Base-by-base conservation (phyloP, 1,140 invertebrate species). In the Aradophagus sp. region DNA sequence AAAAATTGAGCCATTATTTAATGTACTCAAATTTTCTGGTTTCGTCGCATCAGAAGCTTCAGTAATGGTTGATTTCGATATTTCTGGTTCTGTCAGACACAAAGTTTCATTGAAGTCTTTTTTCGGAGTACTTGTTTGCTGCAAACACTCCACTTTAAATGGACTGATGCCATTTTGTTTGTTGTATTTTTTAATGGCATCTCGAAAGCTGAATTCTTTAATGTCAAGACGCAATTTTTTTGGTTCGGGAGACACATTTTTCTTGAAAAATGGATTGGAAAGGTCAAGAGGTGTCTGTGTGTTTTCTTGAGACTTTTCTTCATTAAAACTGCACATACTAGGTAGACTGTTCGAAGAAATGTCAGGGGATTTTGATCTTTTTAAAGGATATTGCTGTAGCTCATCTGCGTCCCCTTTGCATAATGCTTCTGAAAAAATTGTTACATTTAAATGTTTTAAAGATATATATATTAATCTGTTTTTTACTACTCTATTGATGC, bases 321-420 rank as follows among this genome's bases (percentile, higher is more conserved):
- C 44, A 36, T 73, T 77, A 7, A 79, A 76, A 65, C 74, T 79
- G 26, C 56, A 77, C 0, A 77, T 72, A 35, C 75, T 45, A 1
- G 47, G 59, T 8, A 50, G 36, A 27, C 1, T 39, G 11, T 59
- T 27, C 1, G 10, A 15, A 3, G 2, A 0, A 1, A 17, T 12
- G 2, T 59, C 56, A 4, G 11, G 2, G 1, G 55, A 48, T 15
- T 16, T 32, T 5, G 4, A 13, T 5, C 45, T 16, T 41, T 61
- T 61, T 5, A 61, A 5, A 0, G 17, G 5, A 11, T 19, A 35
- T 2, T 26, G 27, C 0, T 27, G 35, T 12, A n/a, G 2, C 11
- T 1, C 26, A 15, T 35, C n/a, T n/a, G n/a, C n/a, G n/a, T n/a
- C n/a, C n/a, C n/a, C n/a, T n/a, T n/a, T n/a, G n/a, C n/a, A n/a